Percentiles rank a stretch among this genome's conserved stretches.
Evolutionary conservation across 2,113 vertebrate species (phyloP).

Genomic region (Antechinus stuartii): DNA sequence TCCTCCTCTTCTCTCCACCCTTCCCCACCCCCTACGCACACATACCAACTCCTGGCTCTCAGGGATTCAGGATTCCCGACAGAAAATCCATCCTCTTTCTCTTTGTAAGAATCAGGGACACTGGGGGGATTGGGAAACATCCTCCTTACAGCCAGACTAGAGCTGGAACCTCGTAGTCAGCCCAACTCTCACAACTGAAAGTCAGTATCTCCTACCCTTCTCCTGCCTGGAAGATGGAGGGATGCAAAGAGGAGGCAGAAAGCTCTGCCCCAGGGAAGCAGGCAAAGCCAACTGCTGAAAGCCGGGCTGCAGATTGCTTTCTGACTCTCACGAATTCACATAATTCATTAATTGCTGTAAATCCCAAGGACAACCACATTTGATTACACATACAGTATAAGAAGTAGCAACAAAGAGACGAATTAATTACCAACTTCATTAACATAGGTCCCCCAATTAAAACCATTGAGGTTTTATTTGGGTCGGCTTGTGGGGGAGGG

Average conservation of each 20-base stretch:
- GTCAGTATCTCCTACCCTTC: neutral
- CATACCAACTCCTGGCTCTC: neutral
- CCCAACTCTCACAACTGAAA: neutral
- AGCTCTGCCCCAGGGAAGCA: neutral
- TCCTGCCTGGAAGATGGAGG: neutral
- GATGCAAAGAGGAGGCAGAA: neutral
- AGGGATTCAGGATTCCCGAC: neutral
- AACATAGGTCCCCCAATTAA: slow-evolving; percentile 83
- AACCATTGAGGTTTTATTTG: slow-evolving; percentile 75
- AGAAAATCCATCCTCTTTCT: neutral
- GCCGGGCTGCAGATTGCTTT: slow-evolving; percentile 44
- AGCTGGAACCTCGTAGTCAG: neutral
- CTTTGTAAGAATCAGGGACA: neutral
- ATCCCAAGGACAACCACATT: slow-evolving; percentile 78
- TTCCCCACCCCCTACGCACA: neutral
- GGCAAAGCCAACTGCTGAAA: neutral
- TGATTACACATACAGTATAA: slow-evolving; percentile 75
- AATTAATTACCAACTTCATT: slow-evolving; percentile 87
- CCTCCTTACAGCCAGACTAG: neutral
- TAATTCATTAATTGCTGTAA: slow-evolving; percentile 77
- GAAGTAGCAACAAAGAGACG: slow-evolving; percentile 82
- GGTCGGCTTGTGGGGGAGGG: slow-evolving; percentile 61
- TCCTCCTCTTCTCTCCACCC: neutral
- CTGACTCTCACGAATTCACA: slow-evolving; percentile 63
- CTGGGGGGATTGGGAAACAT: neutral